A percentile compares a stretch with the other conserved stretches of the same genome.
Evolutionary conservation across 2,888 invertebrate genomes (phyloP).

Genomic region (Glyphotaelius pellucidus): DNA sequence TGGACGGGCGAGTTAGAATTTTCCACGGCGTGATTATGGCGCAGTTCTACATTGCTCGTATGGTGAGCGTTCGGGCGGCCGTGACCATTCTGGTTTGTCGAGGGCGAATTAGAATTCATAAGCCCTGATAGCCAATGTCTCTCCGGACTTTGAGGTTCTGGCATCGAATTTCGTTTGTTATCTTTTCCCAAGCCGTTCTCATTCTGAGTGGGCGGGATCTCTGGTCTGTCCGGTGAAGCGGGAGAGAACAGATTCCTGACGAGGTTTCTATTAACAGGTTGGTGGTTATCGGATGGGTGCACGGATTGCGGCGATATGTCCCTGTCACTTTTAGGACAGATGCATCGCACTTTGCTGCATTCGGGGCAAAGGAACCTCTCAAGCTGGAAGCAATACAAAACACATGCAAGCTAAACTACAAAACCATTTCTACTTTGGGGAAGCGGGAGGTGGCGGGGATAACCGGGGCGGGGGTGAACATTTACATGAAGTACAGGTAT

Average conservation of each 20-base stretch:
- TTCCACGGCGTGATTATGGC: slow-evolving; percentile 16
- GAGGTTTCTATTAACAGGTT: slow-evolving; percentile 57
- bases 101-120: background rate
- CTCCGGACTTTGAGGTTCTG: slow-evolving; percentile 23
- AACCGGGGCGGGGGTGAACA: background rate
- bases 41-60: slow-evolving; percentile 43
- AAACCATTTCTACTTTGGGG: slow-evolving; percentile 64
- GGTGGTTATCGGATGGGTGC: slow-evolving; percentile 66
- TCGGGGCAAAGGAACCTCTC: slow-evolving; percentile 85
- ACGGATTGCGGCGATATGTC: slow-evolving; percentile 55
- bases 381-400: slow-evolving; percentile 82
- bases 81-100: slow-evolving; percentile 17
- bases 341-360: slow-evolving; percentile 83
- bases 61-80: background rate
- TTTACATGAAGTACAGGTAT: slow-evolving; percentile 2
- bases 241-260: slow-evolving; percentile 68
- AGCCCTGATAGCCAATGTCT: slow-evolving; percentile 48
- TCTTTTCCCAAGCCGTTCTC: slow-evolving; percentile 68
- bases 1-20: background rate
- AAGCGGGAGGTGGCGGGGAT: background rate
- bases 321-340: slow-evolving; percentile 74
- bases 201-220: slow-evolving; percentile 70
- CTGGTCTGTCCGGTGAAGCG: background rate
- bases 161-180: background rate
- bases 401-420: slow-evolving; percentile 75